Conservation (phyloP, 2,888 invertebrate species). For the Ommatoiulus sabulosus region DNA sequence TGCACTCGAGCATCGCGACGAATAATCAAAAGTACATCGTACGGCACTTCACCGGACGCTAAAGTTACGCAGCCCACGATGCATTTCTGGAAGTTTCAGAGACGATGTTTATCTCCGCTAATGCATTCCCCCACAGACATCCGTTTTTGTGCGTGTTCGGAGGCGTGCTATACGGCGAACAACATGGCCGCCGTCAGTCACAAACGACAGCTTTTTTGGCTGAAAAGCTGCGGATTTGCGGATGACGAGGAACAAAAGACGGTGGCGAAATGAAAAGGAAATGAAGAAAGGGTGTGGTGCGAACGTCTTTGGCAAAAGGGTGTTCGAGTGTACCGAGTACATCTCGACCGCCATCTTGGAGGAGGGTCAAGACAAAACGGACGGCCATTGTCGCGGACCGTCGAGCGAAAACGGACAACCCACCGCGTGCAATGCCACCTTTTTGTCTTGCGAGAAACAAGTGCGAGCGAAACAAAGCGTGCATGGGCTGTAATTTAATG, state of each 20-base stretch:
- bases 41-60: not conserved
- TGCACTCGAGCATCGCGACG: no score
- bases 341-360: not conserved
- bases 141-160: not conserved
- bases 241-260: not conserved
- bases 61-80: not conserved
- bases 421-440: not conserved
- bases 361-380: conserved; percentile 25
- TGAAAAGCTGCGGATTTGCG: conserved; percentile 6
- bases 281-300: not conserved
- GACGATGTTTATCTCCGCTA: not conserved
- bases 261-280: not conserved
- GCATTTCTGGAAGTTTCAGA: not conserved
- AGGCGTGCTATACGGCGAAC: not conserved
- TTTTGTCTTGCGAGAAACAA: not conserved
- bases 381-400: conserved; percentile 1
- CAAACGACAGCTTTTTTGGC: not conserved
- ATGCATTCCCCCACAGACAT: not conserved
- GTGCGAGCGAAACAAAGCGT: conserved; percentile 43
- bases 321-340: not conserved
- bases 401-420: conserved; percentile 22
- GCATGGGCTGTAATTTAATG: conserved; percentile 22
- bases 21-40: no score
- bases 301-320: not conserved
- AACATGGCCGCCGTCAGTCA: conserved; percentile 26